These are phyloP conservation scores for Catocala fraxini DNA, from an alignment of 2,888 invertebrate genomes.

Conservation along the genomic window DNA sequence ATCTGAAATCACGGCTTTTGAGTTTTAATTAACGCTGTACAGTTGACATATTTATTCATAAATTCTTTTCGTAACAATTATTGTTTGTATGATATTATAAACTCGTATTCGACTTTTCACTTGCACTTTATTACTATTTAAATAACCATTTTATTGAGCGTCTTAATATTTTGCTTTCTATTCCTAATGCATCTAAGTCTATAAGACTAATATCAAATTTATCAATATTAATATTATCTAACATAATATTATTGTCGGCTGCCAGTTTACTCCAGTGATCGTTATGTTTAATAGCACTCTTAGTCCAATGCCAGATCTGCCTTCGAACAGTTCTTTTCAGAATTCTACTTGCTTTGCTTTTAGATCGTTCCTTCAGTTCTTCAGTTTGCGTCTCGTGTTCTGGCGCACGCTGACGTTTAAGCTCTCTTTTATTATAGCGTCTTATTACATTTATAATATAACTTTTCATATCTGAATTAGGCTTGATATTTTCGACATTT, in stretches of 20 bases:
- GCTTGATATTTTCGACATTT: slow-evolving; percentile 23
- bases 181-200: slow-evolving; percentile 57
- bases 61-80: no score
- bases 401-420: slow-evolving; percentile 15
- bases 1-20: slow-evolving; percentile 55
- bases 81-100: background rate
- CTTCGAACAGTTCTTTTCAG: slow-evolving; percentile 53
- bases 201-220: slow-evolving; percentile 55
- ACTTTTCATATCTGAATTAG: slow-evolving; percentile 32
- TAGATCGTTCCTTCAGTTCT: background rate
- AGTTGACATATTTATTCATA: slow-evolving; percentile 27
- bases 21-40: slow-evolving; percentile 64
- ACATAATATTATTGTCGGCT: slow-evolving; percentile 53
- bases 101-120: background rate
- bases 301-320: slow-evolving; percentile 56
- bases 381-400: slow-evolving; percentile 32
- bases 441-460: slow-evolving; percentile 38
- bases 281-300: slow-evolving; percentile 52
- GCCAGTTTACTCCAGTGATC: slow-evolving; percentile 48
- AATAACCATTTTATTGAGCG: slow-evolving; percentile 55
- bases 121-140: slow-evolving; percentile 39
- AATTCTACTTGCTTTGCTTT: slow-evolving; percentile 27
- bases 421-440: slow-evolving; percentile 33
- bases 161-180: slow-evolving; percentile 57
- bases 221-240: slow-evolving; percentile 61